Conservation (phyloP, 2,113 vertebrate genomes). For the Microcebus lehilahytsara region DNA sequence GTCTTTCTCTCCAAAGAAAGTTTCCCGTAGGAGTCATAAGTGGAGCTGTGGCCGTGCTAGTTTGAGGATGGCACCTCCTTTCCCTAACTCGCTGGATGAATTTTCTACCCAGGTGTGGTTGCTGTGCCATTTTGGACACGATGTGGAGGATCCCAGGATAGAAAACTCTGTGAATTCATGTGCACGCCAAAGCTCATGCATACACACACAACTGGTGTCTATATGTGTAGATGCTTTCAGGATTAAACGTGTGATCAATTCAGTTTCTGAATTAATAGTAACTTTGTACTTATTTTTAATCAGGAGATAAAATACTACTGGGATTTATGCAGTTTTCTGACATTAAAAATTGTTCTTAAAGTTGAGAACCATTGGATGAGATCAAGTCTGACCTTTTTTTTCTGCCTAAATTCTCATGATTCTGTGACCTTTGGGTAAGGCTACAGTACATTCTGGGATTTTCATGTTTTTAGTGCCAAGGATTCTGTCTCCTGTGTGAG, state of each 20-base stretch:
- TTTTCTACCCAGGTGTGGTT: neutral
- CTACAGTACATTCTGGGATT: neutral
- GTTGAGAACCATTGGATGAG: neutral
- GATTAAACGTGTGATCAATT: neutral
- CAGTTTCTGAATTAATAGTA: neutral
- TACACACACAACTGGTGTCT: accelerated
- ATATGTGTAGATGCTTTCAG: neutral
- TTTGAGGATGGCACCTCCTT: neutral
- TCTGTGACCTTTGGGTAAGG: neutral
- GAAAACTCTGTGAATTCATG: neutral
- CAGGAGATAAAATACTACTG: neutral
- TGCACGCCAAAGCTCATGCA: no score
- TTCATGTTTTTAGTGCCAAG: neutral
- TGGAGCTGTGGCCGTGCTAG: neutral
- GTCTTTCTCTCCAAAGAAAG: neutral
- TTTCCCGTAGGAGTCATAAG: neutral
- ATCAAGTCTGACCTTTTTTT: neutral
- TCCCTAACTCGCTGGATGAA: neutral
- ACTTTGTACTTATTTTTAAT: neutral
- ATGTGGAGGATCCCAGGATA: neutral
- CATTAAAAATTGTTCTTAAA: neutral
- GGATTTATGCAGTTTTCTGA: neutral
- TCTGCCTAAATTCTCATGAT: neutral
- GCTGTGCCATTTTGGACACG: neutral
- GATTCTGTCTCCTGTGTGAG: neutral